Evolutionary conservation across 2,888 invertebrate species (phyloP).

Genomic region (Lymantria monacha): DNA sequence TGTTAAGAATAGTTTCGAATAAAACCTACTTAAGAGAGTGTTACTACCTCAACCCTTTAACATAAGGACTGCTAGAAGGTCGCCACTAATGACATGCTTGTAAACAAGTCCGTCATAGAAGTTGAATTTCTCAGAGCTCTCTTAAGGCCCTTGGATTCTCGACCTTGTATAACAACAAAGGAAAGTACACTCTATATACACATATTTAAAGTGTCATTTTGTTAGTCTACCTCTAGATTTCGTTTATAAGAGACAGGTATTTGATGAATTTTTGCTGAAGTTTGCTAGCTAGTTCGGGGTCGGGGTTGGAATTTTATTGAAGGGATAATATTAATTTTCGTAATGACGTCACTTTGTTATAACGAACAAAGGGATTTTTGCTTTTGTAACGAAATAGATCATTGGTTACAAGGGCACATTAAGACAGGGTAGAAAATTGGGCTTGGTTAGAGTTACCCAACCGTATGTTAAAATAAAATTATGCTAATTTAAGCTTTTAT

Average conservation of each 20-base stretch:
- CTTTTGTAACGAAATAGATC: too few relatives aligned
- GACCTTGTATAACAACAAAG: slow-evolving; percentile 39
- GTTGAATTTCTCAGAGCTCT: slow-evolving; percentile 10
- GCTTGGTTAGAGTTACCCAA: too few relatives aligned
- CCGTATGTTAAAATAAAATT: too few relatives aligned
- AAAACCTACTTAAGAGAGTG: neutral
- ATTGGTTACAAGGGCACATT: too few relatives aligned
- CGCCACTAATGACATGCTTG: slow-evolving; percentile 7
- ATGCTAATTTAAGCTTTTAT: too few relatives aligned
- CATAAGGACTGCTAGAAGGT: neutral
- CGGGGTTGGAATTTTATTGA: too few relatives aligned
- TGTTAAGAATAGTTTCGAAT: neutral
- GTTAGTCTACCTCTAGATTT: slow-evolving; percentile 6
- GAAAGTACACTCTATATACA: slow-evolving; percentile 28
- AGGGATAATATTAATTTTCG: too few relatives aligned
- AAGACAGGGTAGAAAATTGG: too few relatives aligned
- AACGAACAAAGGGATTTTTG: too few relatives aligned
- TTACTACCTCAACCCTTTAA: neutral
- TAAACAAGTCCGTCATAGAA: slow-evolving; percentile 3
- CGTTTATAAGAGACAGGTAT: slow-evolving; percentile 15
- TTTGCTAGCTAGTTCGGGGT: slow-evolving; percentile 1
- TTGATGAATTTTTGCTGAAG: slow-evolving; percentile 25
- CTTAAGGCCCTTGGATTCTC: slow-evolving; percentile 12
- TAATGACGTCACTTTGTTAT: too few relatives aligned
- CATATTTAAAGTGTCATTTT: slow-evolving; percentile 27